Evolutionary conservation across 1,140 invertebrate genomes (phyloP).

Genomic region (Trichogramma pretiosum): DNA sequence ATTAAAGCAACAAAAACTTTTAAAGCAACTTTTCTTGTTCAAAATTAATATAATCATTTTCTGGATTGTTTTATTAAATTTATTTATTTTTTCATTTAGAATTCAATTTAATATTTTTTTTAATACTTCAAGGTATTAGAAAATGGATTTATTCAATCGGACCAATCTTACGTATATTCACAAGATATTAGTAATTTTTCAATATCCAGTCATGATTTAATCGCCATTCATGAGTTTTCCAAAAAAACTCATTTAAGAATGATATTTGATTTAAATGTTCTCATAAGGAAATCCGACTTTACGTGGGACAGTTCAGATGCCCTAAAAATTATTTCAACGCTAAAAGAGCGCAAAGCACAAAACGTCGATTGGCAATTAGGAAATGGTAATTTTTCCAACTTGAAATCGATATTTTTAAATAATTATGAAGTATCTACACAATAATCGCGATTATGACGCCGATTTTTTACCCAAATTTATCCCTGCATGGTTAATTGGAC

Average conservation of each 20-base stretch:
- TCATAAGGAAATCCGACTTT: conserved; percentile 50
- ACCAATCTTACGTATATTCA: neutral
- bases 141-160: neutral
- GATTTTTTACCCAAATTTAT: too few species aligned
- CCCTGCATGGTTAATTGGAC: too few species aligned
- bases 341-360: conserved; percentile 43
- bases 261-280: conserved; percentile 61
- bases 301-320: conserved; percentile 60
- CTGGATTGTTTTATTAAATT: neutral
- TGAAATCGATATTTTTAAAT: neutral
- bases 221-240: conserved; percentile 52
- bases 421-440: neutral
- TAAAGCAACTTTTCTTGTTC: too few species aligned
- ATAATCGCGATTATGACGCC: too few species aligned
- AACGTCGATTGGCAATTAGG: conserved; percentile 64
- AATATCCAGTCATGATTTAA: conserved; percentile 31
- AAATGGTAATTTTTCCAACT: conserved; percentile 49
- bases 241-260: conserved; percentile 46
- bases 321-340: conserved; percentile 47
- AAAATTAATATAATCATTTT: too few species aligned
- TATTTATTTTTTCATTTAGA: conserved; percentile 6
- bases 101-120: conserved; percentile 10
- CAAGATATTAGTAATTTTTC: conserved; percentile 31
- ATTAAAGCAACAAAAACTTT: too few species aligned
- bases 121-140: conserved; percentile 3